phyloP scores from a whole-genome alignment of 2,797 vertebrate species.

The Urophycis tenuis region DNA sequence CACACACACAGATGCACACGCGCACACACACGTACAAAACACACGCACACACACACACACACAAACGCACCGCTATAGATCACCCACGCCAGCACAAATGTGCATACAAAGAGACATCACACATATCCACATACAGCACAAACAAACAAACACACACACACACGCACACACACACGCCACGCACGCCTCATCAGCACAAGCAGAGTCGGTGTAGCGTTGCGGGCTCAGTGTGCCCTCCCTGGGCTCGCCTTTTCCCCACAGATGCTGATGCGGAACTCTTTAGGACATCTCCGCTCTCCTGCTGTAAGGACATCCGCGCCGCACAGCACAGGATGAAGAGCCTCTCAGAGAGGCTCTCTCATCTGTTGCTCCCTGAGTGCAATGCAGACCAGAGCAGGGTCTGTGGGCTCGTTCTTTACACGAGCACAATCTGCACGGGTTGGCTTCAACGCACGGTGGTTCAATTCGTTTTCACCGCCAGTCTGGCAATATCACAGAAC shows the following conservation, averaged over 20 bases:
- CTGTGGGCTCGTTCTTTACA: not conserved
- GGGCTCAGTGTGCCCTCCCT: constrained; percentile 35
- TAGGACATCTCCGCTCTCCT: constrained; percentile 28
- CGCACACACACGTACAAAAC: too few species aligned
- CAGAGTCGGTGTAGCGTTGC: constrained; percentile 64
- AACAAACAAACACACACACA: not conserved
- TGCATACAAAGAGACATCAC: not conserved
- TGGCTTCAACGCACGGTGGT: not conserved
- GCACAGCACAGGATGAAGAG: constrained; percentile 33
- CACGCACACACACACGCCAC: constrained; percentile 1
- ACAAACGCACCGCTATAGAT: not conserved
- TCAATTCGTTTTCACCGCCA: too few species aligned
- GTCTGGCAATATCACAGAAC: too few species aligned
- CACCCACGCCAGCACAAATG: not conserved
- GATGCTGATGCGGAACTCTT: constrained; percentile 59
- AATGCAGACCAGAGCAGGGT: constrained; percentile 39
- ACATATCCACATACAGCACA: not conserved
- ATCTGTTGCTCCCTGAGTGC: constrained; percentile 14
- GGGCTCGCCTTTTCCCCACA: constrained; percentile 43
- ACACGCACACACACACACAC: not conserved
- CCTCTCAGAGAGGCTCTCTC: constrained; percentile 13
- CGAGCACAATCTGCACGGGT: not conserved
- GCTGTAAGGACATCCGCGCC: constrained; percentile 19
- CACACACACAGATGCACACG: too few species aligned
- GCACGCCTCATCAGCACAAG: constrained; percentile 59